Base-by-base conservation (phyloP, 2,113 vertebrate genomes). In the Pygathrix nemaeus region DNA sequence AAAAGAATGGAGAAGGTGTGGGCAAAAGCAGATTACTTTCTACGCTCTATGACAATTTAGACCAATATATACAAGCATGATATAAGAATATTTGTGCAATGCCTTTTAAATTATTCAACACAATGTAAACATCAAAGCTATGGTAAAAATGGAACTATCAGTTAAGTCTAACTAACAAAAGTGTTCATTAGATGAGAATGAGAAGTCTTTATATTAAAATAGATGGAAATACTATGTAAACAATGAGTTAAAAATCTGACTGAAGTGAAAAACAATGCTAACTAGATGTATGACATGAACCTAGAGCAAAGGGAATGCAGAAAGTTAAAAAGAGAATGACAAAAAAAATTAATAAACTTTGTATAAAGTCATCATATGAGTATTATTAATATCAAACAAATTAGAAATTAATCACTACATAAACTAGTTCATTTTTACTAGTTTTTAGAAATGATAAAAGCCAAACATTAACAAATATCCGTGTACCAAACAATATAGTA, bases 131-230 rank as follows among this genome's bases (percentile, higher is more conserved):
- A 85, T 90, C 61, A 89, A 93, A 66, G 5, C 38, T 27, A 48
- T 38, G 50, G 35, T 76, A 76, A 66, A 79, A 90, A 95, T 88
- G 9, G 5, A 94, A 93, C 3, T 35, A 35, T 61, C 16, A 55
- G 8, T 84, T 87, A 92, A 94, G 38, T 8, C n/a, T 73, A 94
- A 68, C 21, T 78, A 84, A 64, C 72, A 81, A 93, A 97, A 52
- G 17, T 90, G 38, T 70, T 25, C 7, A 93, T 11, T 61, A 88
- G 27, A 88, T 59, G 4, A 93, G 8, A 76, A 83, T 68, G 4
- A 55, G 2, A n/a, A 70, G 50, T 66, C 1, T 10, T 59, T 80
- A 75, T 40, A 87, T 35, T 76, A 75, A 88, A 21, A 81, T 52
- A 11, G 94, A 81, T 87, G 12, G 12, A 82, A 94, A 85, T 85